A percentile compares a stretch with the other conserved stretches of the same genome.
Conservation (phyloP, 2,888 invertebrate species). For the Chesias legatella region DNA sequence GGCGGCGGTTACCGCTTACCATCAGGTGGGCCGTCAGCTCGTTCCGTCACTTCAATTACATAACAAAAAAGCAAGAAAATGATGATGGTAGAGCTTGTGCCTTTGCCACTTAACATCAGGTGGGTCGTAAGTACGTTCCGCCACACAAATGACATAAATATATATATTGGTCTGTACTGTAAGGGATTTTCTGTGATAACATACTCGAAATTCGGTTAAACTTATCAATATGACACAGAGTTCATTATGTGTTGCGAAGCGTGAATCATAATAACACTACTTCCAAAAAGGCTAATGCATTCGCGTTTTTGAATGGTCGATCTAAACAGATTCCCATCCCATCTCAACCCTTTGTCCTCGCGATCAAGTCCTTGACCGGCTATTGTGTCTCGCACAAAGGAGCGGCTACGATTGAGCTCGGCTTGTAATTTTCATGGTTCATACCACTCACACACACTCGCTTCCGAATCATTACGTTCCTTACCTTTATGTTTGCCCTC, state of each 20-base stretch:
- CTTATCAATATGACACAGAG: background rate
- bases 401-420: slow-evolving; percentile 68
- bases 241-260: background rate
- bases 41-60: too few relatives aligned
- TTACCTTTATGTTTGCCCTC: slow-evolving; percentile 66
- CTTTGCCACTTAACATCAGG: too few relatives aligned
- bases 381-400: slow-evolving; percentile 67
- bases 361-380: slow-evolving; percentile 74
- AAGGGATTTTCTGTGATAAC: too few relatives aligned
- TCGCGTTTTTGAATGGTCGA: slow-evolving; percentile 21
- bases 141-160: too few relatives aligned
- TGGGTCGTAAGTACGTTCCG: too few relatives aligned
- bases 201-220: too few relatives aligned
- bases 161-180: too few relatives aligned
- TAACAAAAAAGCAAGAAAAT: too few relatives aligned
- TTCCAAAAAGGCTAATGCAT: slow-evolving; percentile 4
- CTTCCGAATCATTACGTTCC: slow-evolving; percentile 78
- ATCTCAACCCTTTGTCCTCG: slow-evolving; percentile 66
- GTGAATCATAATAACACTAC: slow-evolving; percentile 4
- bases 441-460: slow-evolving; percentile 70
- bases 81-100: too few relatives aligned
- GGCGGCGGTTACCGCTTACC: too few relatives aligned
- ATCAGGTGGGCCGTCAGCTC: too few relatives aligned
- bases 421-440: slow-evolving; percentile 75
- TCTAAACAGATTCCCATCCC: slow-evolving; percentile 35